These are phyloP conservation scores for Myripristis murdjan DNA, from an alignment of 2,797 vertebrate genomes.

Conservation along the genomic window DNA sequence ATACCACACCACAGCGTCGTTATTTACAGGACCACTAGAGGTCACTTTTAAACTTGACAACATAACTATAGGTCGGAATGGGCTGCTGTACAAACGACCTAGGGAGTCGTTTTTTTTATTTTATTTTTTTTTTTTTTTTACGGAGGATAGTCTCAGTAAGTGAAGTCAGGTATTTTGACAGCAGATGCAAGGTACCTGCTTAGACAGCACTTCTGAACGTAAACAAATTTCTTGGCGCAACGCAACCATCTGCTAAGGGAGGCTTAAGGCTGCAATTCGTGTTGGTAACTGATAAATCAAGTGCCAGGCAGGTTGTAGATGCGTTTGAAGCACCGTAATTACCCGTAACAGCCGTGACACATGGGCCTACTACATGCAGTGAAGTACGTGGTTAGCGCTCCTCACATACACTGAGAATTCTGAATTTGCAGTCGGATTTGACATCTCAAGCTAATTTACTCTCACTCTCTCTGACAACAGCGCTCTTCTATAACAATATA, in stretches of 20 bases:
- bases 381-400: neutral
- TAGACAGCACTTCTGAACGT: conserved; percentile 6
- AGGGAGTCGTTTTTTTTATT: no score
- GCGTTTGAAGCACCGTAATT: conserved; percentile 6
- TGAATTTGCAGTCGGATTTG: no score
- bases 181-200: no score
- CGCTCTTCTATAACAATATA: neutral
- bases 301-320: conserved; percentile 24
- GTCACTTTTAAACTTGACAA: no score
- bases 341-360: neutral
- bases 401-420: neutral
- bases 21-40: no score
- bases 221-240: conserved; percentile 18
- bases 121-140: no score
- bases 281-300: conserved; percentile 40
- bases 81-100: no score
- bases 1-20: no score
- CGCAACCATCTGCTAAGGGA: conserved; percentile 42
- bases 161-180: no score
- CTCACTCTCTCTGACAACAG: neutral
- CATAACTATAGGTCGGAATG: no score
- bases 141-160: no score
- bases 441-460: no score
- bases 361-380: neutral
- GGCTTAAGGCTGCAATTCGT: conserved; percentile 37